Evolutionary conservation across 2,113 vertebrate species (phyloP).

Genomic region (Eulacestoma nigropectus): DNA sequence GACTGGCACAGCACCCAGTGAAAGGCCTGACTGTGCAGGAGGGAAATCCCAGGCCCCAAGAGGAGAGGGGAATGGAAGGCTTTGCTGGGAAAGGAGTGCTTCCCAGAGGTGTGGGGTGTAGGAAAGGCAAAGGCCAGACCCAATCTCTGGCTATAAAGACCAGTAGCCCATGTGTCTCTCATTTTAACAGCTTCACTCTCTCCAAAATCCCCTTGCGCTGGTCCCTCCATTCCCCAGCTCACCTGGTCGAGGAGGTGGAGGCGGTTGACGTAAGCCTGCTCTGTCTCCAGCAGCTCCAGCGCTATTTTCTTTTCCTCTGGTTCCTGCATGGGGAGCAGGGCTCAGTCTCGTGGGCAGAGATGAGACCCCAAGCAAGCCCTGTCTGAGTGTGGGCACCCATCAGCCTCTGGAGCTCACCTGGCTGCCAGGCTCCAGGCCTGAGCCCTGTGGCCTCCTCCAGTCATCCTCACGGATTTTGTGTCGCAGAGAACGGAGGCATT

Average conservation of each 20-base stretch:
- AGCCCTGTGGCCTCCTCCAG: constrained; percentile 60
- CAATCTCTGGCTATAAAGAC: neutral
- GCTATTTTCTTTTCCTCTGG: constrained; percentile 77
- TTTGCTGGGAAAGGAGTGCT: neutral
- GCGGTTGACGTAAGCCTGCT: constrained; percentile 81
- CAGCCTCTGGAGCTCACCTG: neutral
- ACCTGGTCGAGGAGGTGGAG: constrained; percentile 87
- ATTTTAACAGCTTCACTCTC: neutral
- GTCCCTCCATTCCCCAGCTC: neutral
- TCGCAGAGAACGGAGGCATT: constrained; percentile 64
- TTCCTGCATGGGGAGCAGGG: constrained; percentile 28
- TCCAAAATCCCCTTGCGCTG: neutral
- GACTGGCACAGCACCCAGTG: neutral
- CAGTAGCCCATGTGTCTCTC: neutral
- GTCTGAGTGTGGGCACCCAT: neutral
- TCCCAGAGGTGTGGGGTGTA: neutral
- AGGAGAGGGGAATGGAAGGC: neutral
- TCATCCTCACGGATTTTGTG: constrained; percentile 21
- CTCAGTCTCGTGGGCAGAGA: neutral
- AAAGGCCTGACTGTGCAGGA: neutral
- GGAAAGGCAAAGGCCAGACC: neutral
- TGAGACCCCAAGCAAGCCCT: neutral
- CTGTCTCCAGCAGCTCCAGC: constrained; percentile 83
- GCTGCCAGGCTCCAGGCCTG: neutral
- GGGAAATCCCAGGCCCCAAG: neutral